Evolutionary conservation across 2,888 invertebrate genomes (phyloP), one percentile per base, ranked within the genome.

Genomic region (Amphipoea lucens): DNA sequence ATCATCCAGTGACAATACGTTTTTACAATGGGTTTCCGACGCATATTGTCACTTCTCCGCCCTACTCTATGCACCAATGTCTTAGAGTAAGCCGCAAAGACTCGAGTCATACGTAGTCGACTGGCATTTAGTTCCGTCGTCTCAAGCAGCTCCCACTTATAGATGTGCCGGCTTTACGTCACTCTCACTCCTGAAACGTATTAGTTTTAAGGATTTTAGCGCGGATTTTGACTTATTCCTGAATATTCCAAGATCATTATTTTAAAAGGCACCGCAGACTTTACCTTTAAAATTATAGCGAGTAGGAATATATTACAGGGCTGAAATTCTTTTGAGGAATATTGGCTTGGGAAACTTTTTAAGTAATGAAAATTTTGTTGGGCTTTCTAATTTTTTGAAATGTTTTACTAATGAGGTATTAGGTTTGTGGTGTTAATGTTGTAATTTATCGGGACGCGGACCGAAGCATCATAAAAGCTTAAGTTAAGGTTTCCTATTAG

Each of bases 61-160:
- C 11, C 29, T 81, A 75, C 42, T 89, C 89, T 87, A 14, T 81
- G 85, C 1, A 51, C 29, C 79, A 70, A 70, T 83, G 83, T 78
- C 81, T 85, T 81, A 81, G 70, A 80, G 77, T 87, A 87, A 88
- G 81, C 89, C 89, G 77, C 89, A 89, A 87, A 82, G 84, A 83
- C 77, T 79, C 74, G 70, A 87, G 84, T 83, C 84, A 84, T 85
- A 85, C 85, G 85, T 78, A 89, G 67, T 72, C 70, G 72, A 70
- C 78, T 77, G 84, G 82, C 78, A 81, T 85, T 86, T 83, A 88
- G 87, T 82, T 88, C 85, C 85, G 67, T 76, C 83, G 63, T 48
- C 62, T 72, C 76, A 70, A 71, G 81, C 54, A 48, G 73, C 79
- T 71, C 78, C 76, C 73, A 83, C 78, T 82, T 83, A 85, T 71